phyloP scores from a whole-genome alignment of 2,113 vertebrate species.

The Poicephalus gulielmi region DNA sequence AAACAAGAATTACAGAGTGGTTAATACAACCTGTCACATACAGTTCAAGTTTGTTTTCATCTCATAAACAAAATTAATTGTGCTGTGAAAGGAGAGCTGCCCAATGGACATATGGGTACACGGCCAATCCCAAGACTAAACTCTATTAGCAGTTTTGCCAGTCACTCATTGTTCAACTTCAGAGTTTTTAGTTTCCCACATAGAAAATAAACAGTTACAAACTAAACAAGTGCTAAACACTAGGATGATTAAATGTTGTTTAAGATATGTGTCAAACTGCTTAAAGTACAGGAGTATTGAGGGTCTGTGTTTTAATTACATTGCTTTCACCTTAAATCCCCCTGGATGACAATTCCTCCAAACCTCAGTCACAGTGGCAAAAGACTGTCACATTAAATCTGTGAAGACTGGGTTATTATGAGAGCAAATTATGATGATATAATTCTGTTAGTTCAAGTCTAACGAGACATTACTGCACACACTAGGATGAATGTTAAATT shows the following conservation, averaged over 20 bases:
- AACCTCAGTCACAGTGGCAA: conserved; percentile 36
- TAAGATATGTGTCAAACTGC: not conserved
- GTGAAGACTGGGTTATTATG: conserved; percentile 56
- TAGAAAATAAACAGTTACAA: not conserved
- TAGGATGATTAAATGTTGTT: not conserved
- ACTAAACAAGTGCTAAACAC: not conserved
- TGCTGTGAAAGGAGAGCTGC: not conserved
- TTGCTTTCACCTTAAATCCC: conserved; percentile 24
- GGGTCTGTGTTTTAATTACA: conserved; percentile 45
- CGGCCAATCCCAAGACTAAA: not conserved
- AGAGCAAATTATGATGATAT: conserved; percentile 63
- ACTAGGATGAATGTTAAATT: conserved; percentile 61
- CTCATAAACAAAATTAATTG: not conserved
- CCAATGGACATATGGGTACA: not conserved
- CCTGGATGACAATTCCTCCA: conserved; percentile 29
- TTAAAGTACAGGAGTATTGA: not conserved
- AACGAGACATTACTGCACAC: conserved; percentile 61
- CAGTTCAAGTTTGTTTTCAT: not conserved
- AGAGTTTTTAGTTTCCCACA: not conserved
- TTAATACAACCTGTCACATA: not conserved
- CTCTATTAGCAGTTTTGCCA: not conserved
- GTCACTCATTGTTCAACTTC: not conserved
- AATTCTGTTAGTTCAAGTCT: conserved; percentile 68
- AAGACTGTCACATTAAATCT: conserved; percentile 56
- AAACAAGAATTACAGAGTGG: not conserved